Evolutionary conservation across 2,888 invertebrate species (phyloP), one percentile per base, ranked within the genome.

Genomic region (Lycocerus yunnanus): DNA sequence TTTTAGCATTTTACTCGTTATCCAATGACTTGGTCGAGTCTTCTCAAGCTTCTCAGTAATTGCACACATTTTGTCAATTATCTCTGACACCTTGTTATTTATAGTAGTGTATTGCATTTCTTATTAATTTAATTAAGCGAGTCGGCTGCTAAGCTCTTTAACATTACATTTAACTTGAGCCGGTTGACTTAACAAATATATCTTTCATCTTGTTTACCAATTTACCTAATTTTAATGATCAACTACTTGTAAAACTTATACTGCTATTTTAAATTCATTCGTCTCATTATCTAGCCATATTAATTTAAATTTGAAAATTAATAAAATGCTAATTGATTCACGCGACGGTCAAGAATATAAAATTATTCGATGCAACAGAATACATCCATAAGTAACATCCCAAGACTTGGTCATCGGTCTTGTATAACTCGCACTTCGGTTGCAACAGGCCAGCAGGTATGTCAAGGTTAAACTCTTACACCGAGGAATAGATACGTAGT

Each of bases 111-210:
- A 73, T 69, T 73, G 69, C 66, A 69, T 69, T 67, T 69, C 73
- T 73, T 73, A 73, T 73, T 73, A 73, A 73, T 73, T 73, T 73
- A 73, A 73, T 73, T 73, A 73, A 73, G 66, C 69, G 66, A 69
- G 69, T 69, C 63, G 18, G 67, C 67, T 61, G 67, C 60, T 67
- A 72, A 66, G 60, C 72, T 67, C 72, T 58, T 15, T 60, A 66
- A 66, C 63, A 59, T 58, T 63, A 66, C 61, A 59, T 68, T 72
- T 72, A 63, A 66, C 67, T 20, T 68, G 43, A 43, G 43, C 43
- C n/a, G 43, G n/a, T 43, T 43, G 43, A 43, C 43, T 43, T 43
- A 43, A 43, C 43, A 43, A 43, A 43, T 43, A 43, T 43, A 43
- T 43, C 43, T 43, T 43, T 43, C n/a, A 43, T 43, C 43, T 43